A percentile compares a stretch with the other conserved stretches of the same genome.
Evolutionary conservation across 2,113 vertebrate species (phyloP).

Genomic region (Tupaia tana): DNA sequence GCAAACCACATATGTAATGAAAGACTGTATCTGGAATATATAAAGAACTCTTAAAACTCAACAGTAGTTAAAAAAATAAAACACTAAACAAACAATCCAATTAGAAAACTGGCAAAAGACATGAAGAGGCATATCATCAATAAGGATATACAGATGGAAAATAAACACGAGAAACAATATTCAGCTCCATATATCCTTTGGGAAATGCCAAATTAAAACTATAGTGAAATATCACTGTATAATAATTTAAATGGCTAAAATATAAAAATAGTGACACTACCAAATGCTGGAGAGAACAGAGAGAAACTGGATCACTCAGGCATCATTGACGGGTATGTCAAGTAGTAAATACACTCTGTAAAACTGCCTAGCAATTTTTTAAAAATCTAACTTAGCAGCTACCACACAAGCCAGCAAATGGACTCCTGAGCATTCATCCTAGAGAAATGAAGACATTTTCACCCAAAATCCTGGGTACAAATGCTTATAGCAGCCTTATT

Average conservation of each 20-base stretch:
- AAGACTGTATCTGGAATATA: slow-evolving; percentile 27
- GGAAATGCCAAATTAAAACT: slow-evolving; percentile 52
- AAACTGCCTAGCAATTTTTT: background rate
- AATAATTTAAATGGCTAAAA: slow-evolving; percentile 35
- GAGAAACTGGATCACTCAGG: background rate
- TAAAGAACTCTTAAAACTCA: background rate
- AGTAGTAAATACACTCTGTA: background rate
- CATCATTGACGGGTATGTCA: background rate
- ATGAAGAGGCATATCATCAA: slow-evolving; percentile 2
- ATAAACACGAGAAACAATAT: background rate
- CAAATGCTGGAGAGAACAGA: background rate
- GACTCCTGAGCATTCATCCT: background rate
- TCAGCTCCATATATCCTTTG: slow-evolving; percentile 12
- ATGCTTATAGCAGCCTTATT: background rate
- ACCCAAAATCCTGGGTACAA: background rate
- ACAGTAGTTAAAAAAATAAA: background rate
- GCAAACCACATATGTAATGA: background rate
- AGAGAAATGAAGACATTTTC: background rate
- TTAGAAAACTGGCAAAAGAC: slow-evolving; percentile 42
- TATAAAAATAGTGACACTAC: background rate
- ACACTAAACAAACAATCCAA: background rate
- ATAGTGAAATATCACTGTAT: slow-evolving; percentile 11
- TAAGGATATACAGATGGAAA: slow-evolving; percentile 23
- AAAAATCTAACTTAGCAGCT: background rate
- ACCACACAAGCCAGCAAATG: background rate